phyloP scores from a whole-genome alignment of 2,888 invertebrate species.

The Seira ritae region DNA sequence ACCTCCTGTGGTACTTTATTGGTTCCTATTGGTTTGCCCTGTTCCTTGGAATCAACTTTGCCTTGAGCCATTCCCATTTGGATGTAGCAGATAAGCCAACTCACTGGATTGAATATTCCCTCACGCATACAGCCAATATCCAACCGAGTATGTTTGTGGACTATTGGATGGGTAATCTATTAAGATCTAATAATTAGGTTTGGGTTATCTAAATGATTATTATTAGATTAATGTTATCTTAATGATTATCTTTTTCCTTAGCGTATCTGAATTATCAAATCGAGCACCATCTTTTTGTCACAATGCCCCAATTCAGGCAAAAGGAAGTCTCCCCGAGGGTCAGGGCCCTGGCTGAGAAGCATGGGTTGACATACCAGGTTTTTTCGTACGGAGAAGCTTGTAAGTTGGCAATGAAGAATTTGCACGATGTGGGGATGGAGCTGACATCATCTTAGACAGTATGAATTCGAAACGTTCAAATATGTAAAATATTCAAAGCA shows the following conservation, averaged over 20 bases:
- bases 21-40: constrained; percentile 25
- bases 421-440: constrained; percentile 26
- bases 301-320: constrained; percentile 62
- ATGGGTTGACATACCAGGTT: constrained; percentile 10
- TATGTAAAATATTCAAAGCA: too few species aligned
- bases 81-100: constrained; percentile 52
- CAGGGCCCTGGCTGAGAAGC: constrained; percentile 31
- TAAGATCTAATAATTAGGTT: too few species aligned
- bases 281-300: constrained; percentile 67
- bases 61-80: constrained; percentile 52
- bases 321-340: background rate
- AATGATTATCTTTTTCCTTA: too few species aligned
- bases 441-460: too few species aligned
- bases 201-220: too few species aligned
- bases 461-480: too few species aligned
- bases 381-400: constrained; percentile 29
- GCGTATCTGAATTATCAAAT: constrained; percentile 64
- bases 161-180: constrained; percentile 64
- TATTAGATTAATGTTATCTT: too few species aligned
- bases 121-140: constrained; percentile 58
- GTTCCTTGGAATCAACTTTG: constrained; percentile 41
- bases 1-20: constrained; percentile 4
- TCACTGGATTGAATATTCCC: constrained; percentile 64
- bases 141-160: constrained; percentile 44
- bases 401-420: constrained; percentile 23